Evolutionary conservation across 2,888 invertebrate genomes (phyloP).

Genomic region (Chloroclysta siterata): DNA sequence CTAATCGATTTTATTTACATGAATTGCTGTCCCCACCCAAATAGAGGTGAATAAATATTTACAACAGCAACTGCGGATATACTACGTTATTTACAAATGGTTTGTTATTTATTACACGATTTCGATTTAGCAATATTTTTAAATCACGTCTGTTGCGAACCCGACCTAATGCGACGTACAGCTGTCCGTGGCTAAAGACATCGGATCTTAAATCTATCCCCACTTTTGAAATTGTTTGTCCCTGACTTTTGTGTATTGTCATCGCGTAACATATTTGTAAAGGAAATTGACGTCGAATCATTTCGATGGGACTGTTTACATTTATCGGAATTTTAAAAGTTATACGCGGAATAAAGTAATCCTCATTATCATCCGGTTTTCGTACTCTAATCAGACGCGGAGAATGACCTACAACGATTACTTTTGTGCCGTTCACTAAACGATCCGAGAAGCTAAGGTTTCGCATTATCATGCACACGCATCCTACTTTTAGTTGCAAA

Average conservation of each 20-base stretch:
- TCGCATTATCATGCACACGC: constrained; percentile 12
- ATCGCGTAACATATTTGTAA: constrained; percentile 22
- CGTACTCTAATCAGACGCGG: constrained; percentile 10
- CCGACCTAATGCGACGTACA: constrained; percentile 2
- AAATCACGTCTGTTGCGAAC: not conserved
- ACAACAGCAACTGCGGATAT: too few relatives aligned
- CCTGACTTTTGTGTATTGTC: constrained; percentile 24
- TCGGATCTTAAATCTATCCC: constrained; percentile 12
- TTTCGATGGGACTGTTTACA: constrained; percentile 10
- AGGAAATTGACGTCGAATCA: constrained; percentile 21
- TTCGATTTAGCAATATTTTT: too few relatives aligned
- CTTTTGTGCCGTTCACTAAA: constrained; percentile 5
- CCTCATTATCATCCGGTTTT: not conserved
- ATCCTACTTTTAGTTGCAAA: constrained; percentile 10
- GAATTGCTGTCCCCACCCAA: too few relatives aligned
- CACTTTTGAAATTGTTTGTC: constrained; percentile 17
- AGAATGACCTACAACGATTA: constrained; percentile 7
- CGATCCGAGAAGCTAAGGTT: too few relatives aligned
- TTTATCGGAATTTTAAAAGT: constrained; percentile 1
- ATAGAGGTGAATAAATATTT: too few relatives aligned
- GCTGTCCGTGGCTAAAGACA: constrained; percentile 9
- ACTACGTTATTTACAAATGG: too few relatives aligned
- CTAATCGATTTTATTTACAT: too few relatives aligned
- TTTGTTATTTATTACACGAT: too few relatives aligned
- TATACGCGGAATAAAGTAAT: constrained; percentile 15